These are phyloP conservation scores for Scomber japonicus DNA, from an alignment of 2,113 vertebrate species.

Conservation along the genomic window DNA sequence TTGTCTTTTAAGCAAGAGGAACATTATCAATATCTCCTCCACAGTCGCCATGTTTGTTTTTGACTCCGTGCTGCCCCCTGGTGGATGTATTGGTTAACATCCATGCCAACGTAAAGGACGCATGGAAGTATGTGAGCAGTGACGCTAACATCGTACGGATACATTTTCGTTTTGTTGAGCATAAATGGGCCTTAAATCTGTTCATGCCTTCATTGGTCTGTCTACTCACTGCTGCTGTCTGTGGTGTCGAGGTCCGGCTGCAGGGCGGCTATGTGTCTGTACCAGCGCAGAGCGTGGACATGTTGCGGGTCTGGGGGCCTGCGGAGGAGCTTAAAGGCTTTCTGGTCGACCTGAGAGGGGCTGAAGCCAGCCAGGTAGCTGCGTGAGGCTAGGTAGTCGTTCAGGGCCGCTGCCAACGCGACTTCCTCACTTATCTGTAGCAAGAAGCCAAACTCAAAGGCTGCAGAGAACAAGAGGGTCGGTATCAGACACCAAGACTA, in stretches of 20 bases:
- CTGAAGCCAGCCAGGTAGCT: conserved; percentile 95
- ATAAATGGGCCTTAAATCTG: too few relatives aligned
- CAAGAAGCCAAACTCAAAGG: conserved; percentile 91
- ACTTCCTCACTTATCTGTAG: conserved; percentile 91
- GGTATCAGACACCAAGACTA: conserved; percentile 24
- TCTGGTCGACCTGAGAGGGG: conserved; percentile 91
- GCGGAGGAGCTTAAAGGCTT: conserved; percentile 88
- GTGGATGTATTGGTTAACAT: too few relatives aligned
- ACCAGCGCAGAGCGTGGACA: conserved; percentile 95
- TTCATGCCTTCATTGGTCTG: conserved; percentile 28
- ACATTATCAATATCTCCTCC: too few relatives aligned
- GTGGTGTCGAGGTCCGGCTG: conserved; percentile 83
- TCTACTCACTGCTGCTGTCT: conserved; percentile 93
- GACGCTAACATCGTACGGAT: too few relatives aligned
- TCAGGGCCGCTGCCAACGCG: conserved; percentile 88
- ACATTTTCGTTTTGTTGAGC: too few relatives aligned
- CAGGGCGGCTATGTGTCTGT: conserved; percentile 93
- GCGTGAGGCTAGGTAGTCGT: conserved; percentile 92
- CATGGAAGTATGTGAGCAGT: too few relatives aligned
- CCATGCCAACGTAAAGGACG: too few relatives aligned
- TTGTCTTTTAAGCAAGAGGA: too few relatives aligned
- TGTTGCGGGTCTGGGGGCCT: conserved; percentile 89
- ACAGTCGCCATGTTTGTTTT: too few relatives aligned
- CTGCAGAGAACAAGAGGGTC: conserved; percentile 92
- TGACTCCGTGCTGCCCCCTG: too few relatives aligned